Evolutionary conservation across 2,113 vertebrate genomes (phyloP), one percentile per base, ranked within the genome.

Genomic region (Anthoscopus minutus): DNA sequence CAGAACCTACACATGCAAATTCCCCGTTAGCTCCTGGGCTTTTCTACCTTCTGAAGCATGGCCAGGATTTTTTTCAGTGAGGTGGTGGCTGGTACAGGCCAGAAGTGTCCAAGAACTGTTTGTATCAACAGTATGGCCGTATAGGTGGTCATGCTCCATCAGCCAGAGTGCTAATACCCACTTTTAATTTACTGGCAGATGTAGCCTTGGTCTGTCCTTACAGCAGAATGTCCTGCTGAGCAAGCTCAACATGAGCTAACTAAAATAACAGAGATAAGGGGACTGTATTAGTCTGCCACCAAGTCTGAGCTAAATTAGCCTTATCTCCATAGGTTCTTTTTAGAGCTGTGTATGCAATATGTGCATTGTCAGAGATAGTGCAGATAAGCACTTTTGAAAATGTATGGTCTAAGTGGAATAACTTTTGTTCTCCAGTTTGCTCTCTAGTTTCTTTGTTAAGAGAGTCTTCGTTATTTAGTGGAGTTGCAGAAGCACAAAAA

Each of bases 261-360:
- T 93, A 61, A 95, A 96, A 82, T 92, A 96, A 88, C 71, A 86
- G 50, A 88, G 92, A 92, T 92, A 95, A 96, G 85, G 66, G 58
- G 9, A 37, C 62, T 58, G 45, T 42, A 35, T 86, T 62, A 90
- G 66, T 94, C 90, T 93, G 79, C 74, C 88, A 86, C 82, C 11
- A 33, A 86, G 90, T 73, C 71, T 93, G 76, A 88, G 54, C 88
- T 92, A 88, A 86, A 86, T 81, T 73, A 73, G 54, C 64, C 35
- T 77, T 92, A 88, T 93, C 88, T 94, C 70, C 13, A 19, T 11
- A 81, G 33, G 77, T 31, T 88, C 65, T 33, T 62, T 88, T 90
- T 30, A 73, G 54, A 89, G 62, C 66, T 93, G 21, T 42, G 56
- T 74, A 33, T 61, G 50, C 38, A 78, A 20, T 84, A 64, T 73